phyloP scores from a whole-genome alignment of 2,113 vertebrate genomes.

The Anguilla rostrata region DNA sequence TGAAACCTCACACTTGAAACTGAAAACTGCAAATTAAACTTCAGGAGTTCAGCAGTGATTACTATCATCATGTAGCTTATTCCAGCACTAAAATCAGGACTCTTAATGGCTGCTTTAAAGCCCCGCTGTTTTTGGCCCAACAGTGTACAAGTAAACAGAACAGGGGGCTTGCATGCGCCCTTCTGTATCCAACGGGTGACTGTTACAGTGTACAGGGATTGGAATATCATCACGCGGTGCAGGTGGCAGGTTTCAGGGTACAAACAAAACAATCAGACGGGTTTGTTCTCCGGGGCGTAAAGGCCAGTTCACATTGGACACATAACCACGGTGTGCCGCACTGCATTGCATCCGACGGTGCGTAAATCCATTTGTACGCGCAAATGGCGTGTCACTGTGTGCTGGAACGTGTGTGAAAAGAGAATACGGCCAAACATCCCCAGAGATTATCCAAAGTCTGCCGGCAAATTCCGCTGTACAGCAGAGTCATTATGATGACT shows the following conservation, averaged over 20 bases:
- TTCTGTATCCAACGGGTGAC: too few relatives aligned
- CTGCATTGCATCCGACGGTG: neutral
- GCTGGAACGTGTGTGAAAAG: neutral
- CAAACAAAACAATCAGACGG: neutral
- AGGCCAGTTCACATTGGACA: neutral
- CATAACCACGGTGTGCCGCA: neutral
- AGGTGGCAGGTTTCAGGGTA: neutral
- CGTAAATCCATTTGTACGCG: neutral
- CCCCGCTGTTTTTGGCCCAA: neutral
- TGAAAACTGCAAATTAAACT: too few relatives aligned
- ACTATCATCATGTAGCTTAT: too few relatives aligned
- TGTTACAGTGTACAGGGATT: neutral
- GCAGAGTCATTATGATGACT: neutral
- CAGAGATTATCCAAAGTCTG: neutral
- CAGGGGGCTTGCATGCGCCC: neutral
- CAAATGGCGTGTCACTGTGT: neutral
- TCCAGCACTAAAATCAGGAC: too few relatives aligned
- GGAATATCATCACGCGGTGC: neutral
- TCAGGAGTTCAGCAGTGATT: too few relatives aligned
- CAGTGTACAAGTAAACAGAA: neutral
- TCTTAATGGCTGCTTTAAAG: too few relatives aligned
- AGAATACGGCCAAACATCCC: neutral
- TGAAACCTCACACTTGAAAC: too few relatives aligned
- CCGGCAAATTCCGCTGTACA: neutral
- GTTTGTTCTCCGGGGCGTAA: neutral